Conservation (phyloP, 2,888 invertebrate genomes). For the Oscheius sp. region DNA sequence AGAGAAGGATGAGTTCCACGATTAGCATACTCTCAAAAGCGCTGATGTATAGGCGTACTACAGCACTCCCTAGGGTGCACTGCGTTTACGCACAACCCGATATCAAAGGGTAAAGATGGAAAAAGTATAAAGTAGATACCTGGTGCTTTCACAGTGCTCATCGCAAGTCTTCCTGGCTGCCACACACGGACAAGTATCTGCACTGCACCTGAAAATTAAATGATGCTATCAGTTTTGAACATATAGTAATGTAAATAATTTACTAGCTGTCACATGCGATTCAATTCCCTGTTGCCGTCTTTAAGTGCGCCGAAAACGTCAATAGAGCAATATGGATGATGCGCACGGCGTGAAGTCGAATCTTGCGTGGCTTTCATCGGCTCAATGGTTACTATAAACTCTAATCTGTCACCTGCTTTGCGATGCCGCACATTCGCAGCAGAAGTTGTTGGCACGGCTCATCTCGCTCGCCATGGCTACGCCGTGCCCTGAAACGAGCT, state of each 20-base stretch:
- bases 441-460: conserved; percentile 60
- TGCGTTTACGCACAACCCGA: conserved; percentile 8
- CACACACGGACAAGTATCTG: conserved; percentile 72
- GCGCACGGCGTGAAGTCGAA: conserved; percentile 31
- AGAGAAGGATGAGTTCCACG: conserved; percentile 19
- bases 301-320: conserved; percentile 31
- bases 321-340: conserved; percentile 36
- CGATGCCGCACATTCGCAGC: conserved; percentile 72
- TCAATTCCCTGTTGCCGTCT: conserved; percentile 29
- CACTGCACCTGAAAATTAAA: conserved; percentile 62
- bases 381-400: not conserved
- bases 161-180: conserved; percentile 72
- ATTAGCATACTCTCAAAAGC: conserved; percentile 28
- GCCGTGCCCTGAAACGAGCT: not conserved
- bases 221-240: not conserved
- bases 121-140: conserved; percentile 45
- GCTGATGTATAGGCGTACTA: conserved; percentile 18
- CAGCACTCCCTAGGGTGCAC: conserved; percentile 17
- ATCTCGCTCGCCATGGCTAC: conserved; percentile 54
- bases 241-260: conserved; percentile 8
- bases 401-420: conserved; percentile 52
- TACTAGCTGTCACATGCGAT: conserved; percentile 11
- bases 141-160: conserved; percentile 73
- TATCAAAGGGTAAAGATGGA: not conserved
- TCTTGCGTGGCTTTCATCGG: conserved; percentile 16